Evolutionary conservation across 2,888 invertebrate species (phyloP), one percentile per base, ranked within the genome.

Genomic region (Nasonovia ribisnigri): DNA sequence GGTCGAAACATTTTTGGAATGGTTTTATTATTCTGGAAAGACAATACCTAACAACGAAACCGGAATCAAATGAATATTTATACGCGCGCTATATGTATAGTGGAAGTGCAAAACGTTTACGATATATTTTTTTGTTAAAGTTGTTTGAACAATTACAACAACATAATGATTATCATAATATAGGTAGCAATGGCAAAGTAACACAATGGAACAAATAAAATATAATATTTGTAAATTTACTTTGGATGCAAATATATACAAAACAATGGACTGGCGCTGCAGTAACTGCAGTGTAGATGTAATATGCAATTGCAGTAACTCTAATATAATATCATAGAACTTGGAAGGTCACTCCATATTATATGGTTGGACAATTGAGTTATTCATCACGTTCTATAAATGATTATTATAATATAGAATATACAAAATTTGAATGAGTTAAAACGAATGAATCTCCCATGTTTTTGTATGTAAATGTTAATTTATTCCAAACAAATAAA

Each of bases 311-410:
- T 92, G 46, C 86, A 57, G 6, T n/a, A 84, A n/a, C 54, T n/a
- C 57, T 86, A 86, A 90, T 84, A 77, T 77, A 77, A 77, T 77
- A 42, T 77, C 77, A 20, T 77, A 77, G 36, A 77, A 36, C 13
- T 86, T 46, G 36, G 91, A 91, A 91, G 91, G 91, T 86, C 91
- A 86, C n/a, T 36, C 77, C 8, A 90, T 54, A 88, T 36, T n/a
- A 42, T 84, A 51, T 57, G 46, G 91, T 91, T 42, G 3, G 87
- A 60, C 67, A 87, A 87, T 87, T 48, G 87, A 57, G 86, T 86
- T 86, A 91, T 60, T 86, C 48, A 46, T 90, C 46, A 36, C 42
- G 26, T 84, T 54, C 54, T 48, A 29, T 20, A 90, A 90, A 86
- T 16, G 29, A 26, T 60, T 48, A 43, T n/a, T n/a, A n/a, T n/a